These are phyloP conservation scores for Crotalus tigris DNA, from an alignment of 2,113 vertebrate genomes.

Conservation along the genomic window DNA sequence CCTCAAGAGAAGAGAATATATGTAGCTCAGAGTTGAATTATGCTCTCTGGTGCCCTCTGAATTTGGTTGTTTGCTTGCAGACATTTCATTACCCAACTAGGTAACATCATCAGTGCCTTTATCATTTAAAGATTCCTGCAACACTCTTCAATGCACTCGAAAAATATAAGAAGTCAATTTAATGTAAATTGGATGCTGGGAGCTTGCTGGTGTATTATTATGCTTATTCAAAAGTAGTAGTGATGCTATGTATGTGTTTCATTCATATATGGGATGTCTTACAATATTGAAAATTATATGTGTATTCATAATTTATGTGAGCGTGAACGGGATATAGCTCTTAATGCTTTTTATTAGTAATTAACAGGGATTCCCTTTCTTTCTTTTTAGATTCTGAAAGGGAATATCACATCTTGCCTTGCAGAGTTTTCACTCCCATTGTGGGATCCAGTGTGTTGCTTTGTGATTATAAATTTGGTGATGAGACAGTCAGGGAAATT, in stretches of 20 bases:
- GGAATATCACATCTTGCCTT: conserved; percentile 69
- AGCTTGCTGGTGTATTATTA: neutral
- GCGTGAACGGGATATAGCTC: neutral
- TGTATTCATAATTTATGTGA: neutral
- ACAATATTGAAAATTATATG: neutral
- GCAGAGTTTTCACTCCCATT: conserved; percentile 74
- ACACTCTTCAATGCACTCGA: too few species aligned
- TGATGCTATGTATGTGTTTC: neutral
- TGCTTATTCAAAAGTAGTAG: neutral
- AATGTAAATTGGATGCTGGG: neutral
- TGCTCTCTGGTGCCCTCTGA: neutral
- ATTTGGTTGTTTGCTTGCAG: neutral
- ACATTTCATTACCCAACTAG: neutral
- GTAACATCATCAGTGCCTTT: neutral
- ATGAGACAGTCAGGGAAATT: conserved; percentile 71
- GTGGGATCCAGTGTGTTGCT: conserved; percentile 70
- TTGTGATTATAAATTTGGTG: conserved; percentile 77
- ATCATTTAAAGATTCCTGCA: neutral
- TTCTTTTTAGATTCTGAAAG: conserved; percentile 57
- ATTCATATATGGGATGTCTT: neutral
- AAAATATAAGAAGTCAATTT: neutral
- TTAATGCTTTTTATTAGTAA: neutral
- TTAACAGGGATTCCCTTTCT: neutral
- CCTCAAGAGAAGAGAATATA: neutral
- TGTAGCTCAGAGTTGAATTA: neutral